phyloP scores from a whole-genome alignment of 2,888 invertebrate genomes.

The Cylindroiulus punctatus region DNA sequence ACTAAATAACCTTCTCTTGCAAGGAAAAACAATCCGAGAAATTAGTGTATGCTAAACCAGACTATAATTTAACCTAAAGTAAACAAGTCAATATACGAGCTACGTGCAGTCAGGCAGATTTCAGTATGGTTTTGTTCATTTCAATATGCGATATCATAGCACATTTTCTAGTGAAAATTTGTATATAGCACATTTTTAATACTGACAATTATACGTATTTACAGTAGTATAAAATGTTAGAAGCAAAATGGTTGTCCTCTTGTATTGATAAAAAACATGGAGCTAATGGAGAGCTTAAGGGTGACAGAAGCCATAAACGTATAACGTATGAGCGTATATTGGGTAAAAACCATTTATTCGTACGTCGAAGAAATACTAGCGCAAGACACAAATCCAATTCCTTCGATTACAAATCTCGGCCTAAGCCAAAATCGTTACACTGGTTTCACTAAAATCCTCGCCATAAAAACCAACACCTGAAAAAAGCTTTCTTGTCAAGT shows the following conservation, averaged over 20 bases:
- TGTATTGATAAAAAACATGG: neutral
- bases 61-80: neutral
- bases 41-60: neutral
- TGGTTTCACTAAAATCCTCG: slow-evolving; percentile 5
- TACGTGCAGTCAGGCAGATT: neutral
- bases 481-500: neutral
- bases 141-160: neutral
- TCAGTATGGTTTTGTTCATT: neutral
- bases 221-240: neutral
- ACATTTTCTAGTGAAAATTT: too few species aligned
- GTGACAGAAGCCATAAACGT: neutral
- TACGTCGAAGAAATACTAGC: neutral
- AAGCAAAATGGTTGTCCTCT: neutral
- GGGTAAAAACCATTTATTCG: neutral
- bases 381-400: neutral
- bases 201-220: neutral
- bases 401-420: slow-evolving; percentile 19
- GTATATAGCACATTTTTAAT: too few species aligned
- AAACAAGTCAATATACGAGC: neutral
- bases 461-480: neutral
- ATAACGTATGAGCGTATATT: neutral
- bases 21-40: neutral
- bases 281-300: slow-evolving; percentile 16
- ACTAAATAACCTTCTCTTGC: neutral
- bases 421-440: slow-evolving; percentile 17